Conservation (phyloP, 2,797 vertebrate genomes). For the Bovichtus diacanthus region DNA sequence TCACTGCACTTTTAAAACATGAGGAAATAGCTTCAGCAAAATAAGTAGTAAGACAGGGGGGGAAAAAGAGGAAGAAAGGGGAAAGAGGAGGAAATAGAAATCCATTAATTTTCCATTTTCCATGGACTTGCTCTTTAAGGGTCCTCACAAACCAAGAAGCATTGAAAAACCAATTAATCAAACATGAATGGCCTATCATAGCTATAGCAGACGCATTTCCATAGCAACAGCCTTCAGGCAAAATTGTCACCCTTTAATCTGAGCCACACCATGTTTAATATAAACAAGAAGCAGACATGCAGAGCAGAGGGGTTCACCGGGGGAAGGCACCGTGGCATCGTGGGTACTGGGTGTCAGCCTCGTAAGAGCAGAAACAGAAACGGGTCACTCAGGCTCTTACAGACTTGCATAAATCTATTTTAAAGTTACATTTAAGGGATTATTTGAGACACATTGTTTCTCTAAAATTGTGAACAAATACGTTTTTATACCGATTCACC, state of each 20-base stretch:
- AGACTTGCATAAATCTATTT: neutral
- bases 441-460: conserved; percentile 5
- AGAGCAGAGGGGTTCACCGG: conserved; percentile 38
- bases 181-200: conserved; percentile 90
- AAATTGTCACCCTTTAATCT: conserved; percentile 86
- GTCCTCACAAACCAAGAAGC: conserved; percentile 86
- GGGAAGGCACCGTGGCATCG: conserved; percentile 13
- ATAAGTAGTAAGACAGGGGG: conserved; percentile 35
- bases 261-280: conserved; percentile 83
- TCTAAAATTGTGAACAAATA: neutral
- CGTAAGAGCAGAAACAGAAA: neutral
- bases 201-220: conserved; percentile 85
- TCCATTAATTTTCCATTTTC: conserved; percentile 87
- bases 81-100: conserved; percentile 75
- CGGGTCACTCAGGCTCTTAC: conserved; percentile 7
- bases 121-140: conserved; percentile 86
- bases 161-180: conserved; percentile 91
- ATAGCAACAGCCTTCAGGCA: conserved; percentile 87
- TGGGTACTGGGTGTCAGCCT: conserved; percentile 27
- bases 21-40: conserved; percentile 75
- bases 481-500: no score
- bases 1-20: conserved; percentile 80
- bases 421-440: neutral
- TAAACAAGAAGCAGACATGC: conserved; percentile 80
- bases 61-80: conserved; percentile 18